A percentile compares a stretch with the other conserved stretches of the same genome.
These are phyloP conservation scores for Phocoena sinus DNA, from an alignment of 2,113 vertebrate species.

Conservation along the genomic window DNA sequence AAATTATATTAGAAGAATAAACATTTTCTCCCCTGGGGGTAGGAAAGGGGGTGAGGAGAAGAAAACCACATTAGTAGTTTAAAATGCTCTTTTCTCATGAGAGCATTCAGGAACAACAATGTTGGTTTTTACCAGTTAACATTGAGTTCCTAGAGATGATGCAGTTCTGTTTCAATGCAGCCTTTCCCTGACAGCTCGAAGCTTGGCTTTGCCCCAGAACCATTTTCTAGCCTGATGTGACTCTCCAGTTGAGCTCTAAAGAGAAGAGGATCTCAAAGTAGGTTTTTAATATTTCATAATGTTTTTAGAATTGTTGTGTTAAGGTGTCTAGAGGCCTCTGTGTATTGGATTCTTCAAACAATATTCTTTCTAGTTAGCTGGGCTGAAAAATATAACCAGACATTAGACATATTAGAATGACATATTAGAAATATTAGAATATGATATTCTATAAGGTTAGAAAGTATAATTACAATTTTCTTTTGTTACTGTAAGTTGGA, in stretches of 20 bases:
- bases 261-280: conserved; percentile 8
- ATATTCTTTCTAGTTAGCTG: conserved; percentile 29
- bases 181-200: conserved; percentile 33
- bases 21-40: not conserved
- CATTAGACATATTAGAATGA: not conserved
- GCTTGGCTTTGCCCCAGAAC: conserved; percentile 26
- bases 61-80: not conserved
- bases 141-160: not conserved
- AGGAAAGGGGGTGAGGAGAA: not conserved
- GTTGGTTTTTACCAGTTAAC: conserved; percentile 31
- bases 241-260: conserved; percentile 4
- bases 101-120: conserved; percentile 2
- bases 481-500: not conserved
- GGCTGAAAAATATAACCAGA: not conserved
- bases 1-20: conserved; percentile 32
- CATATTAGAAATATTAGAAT: not conserved
- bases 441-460: not conserved
- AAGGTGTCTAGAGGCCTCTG: not conserved
- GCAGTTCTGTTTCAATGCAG: not conserved
- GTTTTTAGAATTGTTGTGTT: conserved; percentile 19
- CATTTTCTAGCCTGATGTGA: conserved; percentile 32
- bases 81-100: conserved; percentile 21
- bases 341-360: not conserved
- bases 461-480: not conserved
- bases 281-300: conserved; percentile 33